Conservation (phyloP, 1,140 invertebrate genomes). For the Phthorimaea operculella region DNA sequence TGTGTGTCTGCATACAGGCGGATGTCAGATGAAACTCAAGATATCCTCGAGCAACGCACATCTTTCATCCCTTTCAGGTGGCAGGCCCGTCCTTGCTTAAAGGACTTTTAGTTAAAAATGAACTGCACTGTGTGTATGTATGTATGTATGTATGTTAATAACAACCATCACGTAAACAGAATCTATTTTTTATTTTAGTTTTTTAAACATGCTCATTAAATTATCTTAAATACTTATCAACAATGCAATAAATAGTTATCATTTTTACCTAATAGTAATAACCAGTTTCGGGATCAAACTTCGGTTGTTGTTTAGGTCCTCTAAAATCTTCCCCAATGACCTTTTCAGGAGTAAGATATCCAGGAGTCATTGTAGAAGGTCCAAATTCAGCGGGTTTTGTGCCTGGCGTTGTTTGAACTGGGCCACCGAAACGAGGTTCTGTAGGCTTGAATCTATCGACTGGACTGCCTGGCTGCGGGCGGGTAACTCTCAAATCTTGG, state of each 20-base stretch:
- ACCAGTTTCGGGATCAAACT: conserved; percentile 36
- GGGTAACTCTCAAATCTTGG: not conserved
- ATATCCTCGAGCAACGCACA: too few relatives aligned
- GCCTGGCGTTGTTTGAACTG: conserved; percentile 3
- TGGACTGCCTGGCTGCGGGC: not conserved
- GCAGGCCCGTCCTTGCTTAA: too few relatives aligned
- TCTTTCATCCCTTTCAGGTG: too few relatives aligned
- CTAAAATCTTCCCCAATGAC: conserved; percentile 40
- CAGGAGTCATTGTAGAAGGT: not conserved
- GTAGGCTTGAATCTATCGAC: not conserved
- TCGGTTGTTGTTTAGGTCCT: conserved; percentile 40
- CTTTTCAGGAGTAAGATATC: conserved; percentile 8
- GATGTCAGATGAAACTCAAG: too few relatives aligned
- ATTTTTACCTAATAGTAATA: conserved; percentile 33
- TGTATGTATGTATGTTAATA: too few relatives aligned
- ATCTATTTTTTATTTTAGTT: conserved; percentile 2
- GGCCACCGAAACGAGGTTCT: not conserved
- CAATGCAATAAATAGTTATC: conserved; percentile 4
- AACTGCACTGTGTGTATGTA: too few relatives aligned
- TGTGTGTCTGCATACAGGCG: too few relatives aligned
- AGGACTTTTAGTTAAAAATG: too few relatives aligned
- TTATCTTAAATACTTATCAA: not conserved
- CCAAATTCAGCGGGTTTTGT: not conserved
- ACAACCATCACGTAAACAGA: too few relatives aligned
- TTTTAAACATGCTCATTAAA: conserved; percentile 9